Evolutionary conservation across 2,113 vertebrate species (phyloP), one percentile per base, ranked within the genome.

Genomic region (Acanthochromis polyacanthus): DNA sequence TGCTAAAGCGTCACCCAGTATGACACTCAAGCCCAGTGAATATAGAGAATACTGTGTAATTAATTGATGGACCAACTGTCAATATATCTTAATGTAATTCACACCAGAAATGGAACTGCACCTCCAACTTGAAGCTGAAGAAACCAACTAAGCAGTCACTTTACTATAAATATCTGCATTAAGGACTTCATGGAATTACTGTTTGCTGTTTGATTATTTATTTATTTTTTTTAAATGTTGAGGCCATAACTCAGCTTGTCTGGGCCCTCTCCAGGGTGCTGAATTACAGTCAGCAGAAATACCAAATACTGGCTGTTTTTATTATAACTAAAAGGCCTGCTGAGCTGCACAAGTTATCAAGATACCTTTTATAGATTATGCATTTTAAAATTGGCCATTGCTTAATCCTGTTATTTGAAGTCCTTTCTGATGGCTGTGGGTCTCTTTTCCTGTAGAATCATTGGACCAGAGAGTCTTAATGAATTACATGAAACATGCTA

Each of bases 71-170:
- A 8, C 23, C 20, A 38, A 58, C 19, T 80, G 17, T 55, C 10
- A 52, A 68, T 25, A 0, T 67, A 50, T 43, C 75, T 22, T 69
- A 66, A 57, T 55, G 46, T 25, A 61, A 76, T 57, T n/a, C 30
- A 67, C 52, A 28, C 61, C 1, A 56, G 15, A 61, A 43, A 52
- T 20, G 85, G 32, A 36, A 62, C 75, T 80, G 80, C 75, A 51
- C 43, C 59, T 70, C 1, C 5, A 28, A 15, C 46, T 46, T 60
- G n/a, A 81, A 23, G 11, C 48, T 66, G 22, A 72, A 20, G 14
- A 8, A 36, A 36, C 32, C 9, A 36, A 36, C 6, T 36, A 36
- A 36, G 9, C 32, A 17, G 14, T 36, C 57, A 43, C 46, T 52
- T 52, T 3, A 28, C 32, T 15, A 25, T 38, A 10, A 71, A 22